Percentiles rank a stretch among this genome's conserved stretches.
Evolutionary conservation across 2,797 vertebrate genomes (phyloP).

Genomic region (Pogoniulus pusillus): DNA sequence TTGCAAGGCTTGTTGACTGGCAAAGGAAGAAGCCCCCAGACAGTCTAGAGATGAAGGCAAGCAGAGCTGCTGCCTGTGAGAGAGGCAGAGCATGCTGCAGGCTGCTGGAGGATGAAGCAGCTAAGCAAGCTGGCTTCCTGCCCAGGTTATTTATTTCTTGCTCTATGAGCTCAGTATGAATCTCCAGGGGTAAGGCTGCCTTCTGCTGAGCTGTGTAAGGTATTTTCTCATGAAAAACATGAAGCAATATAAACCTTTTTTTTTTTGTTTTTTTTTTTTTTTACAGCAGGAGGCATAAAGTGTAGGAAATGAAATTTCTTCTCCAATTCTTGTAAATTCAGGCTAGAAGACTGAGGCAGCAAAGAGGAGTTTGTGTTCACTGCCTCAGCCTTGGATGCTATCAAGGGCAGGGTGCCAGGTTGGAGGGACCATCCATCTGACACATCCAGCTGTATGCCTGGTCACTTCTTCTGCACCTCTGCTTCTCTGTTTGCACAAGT

Average conservation of each 20-base stretch:
- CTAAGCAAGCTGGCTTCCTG: background rate
- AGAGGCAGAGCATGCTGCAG: background rate
- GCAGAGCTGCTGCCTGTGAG: too few species aligned
- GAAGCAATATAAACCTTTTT: background rate
- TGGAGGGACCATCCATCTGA: background rate
- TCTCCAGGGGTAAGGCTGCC: background rate
- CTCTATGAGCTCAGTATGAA: background rate
- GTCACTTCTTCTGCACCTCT: too few species aligned
- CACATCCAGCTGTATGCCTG: background rate
- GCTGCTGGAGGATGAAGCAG: background rate
- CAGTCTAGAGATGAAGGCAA: background rate
- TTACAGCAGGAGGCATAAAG: background rate
- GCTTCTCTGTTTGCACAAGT: background rate
- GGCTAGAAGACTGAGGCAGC: background rate
- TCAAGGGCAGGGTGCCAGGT: background rate
- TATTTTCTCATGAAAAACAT: background rate
- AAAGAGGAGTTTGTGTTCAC: background rate
- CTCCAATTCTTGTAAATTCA: background rate
- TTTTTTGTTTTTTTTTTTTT: background rate
- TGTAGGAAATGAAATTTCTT: background rate
- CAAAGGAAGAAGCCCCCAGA: background rate
- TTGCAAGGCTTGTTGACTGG: background rate
- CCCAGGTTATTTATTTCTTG: background rate
- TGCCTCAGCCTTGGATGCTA: background rate
- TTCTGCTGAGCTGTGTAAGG: background rate